Evolutionary conservation across 2,888 invertebrate species (phyloP), one percentile per base, ranked within the genome.

Genomic region (Oxyteleia sp.): DNA sequence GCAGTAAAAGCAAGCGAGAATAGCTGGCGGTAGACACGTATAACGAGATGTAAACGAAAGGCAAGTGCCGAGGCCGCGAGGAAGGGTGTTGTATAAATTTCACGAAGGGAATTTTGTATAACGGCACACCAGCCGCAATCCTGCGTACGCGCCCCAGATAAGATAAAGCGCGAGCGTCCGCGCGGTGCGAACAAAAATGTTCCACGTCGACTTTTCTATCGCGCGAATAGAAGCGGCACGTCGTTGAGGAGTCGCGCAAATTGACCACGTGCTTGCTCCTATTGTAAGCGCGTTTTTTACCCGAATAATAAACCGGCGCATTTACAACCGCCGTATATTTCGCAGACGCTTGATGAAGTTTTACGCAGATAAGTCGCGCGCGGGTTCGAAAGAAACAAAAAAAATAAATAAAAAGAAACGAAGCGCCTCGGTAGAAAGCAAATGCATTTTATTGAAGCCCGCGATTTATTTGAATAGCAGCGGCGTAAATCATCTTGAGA

Each of bases 1-100:
- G 82, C 78, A 79, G 82, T 64, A 76, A 82, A 82, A 83, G 61
- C 81, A n/a, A 32, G 57, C 79, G 71, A 45, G 76, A 82, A 80
- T 47, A 80, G 79, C 63, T 64, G 63, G 66, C 53, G 63, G 75
- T 84, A 81, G 82, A 85, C 86, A 86, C 86, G 86, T 85, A 87
- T 89, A 88, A 88, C 87, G 89, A 88, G 86, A 89, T 88, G 89
- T 88, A 88, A 89, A 87, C 89, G 87, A 87, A 89, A 84, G 68
- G 59, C 75, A 81, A 84, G 84, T 80, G 82, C 84, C 84, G 86
- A 82, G 71, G 80, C n/a, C 45, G 49, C 64, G 82, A 64, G 64
- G 63, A 80, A 55, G 59, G 64, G 72, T 59, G 80, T 45, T 74
- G 61, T 55, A 85, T 79, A 80, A 84, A 86, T 85, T 86, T 86